Percentiles rank a stretch among this genome's conserved stretches.
These are phyloP conservation scores for Daphoenositta chrysoptera DNA, from an alignment of 2,113 vertebrate species.

Conservation along the genomic window DNA sequence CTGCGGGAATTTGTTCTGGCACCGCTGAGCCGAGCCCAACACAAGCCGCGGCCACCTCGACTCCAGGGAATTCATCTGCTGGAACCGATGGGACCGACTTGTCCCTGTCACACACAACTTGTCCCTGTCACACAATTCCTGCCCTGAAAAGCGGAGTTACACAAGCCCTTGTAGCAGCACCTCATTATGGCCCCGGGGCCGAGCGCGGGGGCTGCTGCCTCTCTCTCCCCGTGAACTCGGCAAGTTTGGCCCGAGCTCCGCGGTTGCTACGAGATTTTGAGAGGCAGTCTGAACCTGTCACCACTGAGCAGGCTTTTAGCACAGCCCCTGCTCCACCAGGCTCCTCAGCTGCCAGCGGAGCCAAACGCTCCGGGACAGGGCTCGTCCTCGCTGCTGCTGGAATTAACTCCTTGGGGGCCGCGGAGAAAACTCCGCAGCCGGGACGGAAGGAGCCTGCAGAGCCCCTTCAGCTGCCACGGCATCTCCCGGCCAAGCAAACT, in stretches of 20 bases:
- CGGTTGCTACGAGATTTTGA: constrained; percentile 22
- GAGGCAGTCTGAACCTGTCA: not conserved
- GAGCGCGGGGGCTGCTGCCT: not conserved
- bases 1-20: not conserved
- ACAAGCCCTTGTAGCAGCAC: constrained; percentile 10
- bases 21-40: not conserved
- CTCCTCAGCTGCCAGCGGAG: not conserved
- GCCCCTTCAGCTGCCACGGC: not conserved
- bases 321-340: not conserved
- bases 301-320: not conserved
- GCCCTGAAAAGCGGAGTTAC: constrained; percentile 36
- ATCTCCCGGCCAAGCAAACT: not conserved
- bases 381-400: not conserved
- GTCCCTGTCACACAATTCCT: not conserved
- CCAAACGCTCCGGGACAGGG: not conserved
- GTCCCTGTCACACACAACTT: not conserved
- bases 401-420: not conserved
- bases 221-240: not conserved
- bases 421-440: accelerated
- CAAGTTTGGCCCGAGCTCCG: not conserved
- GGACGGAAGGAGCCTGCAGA: not conserved
- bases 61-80: not conserved
- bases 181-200: not conserved
- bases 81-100: not conserved
- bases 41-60: not conserved